Evolutionary conservation across 2,113 vertebrate genomes (phyloP).

Genomic region (Hoplias malabaricus): DNA sequence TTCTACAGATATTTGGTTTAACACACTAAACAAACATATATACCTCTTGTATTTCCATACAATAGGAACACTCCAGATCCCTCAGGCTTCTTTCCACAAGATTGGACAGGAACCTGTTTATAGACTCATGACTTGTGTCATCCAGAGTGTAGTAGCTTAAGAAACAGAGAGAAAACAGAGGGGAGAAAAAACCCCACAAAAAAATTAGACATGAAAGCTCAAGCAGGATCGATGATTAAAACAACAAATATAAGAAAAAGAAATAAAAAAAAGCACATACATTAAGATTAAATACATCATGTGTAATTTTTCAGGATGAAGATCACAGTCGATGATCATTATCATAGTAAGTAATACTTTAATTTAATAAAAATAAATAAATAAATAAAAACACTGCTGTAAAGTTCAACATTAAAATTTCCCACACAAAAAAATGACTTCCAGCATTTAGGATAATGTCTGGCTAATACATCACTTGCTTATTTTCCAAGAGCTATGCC

Average conservation of each 20-base stretch:
- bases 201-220: no score
- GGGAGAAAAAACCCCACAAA: background rate
- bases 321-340: conserved; percentile 5
- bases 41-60: conserved; percentile 92
- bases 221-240: no score
- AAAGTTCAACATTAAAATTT: conserved; percentile 2
- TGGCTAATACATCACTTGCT: conserved; percentile 56
- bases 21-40: conserved; percentile 34
- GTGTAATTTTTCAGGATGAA: no score
- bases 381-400: no score
- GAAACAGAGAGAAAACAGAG: conserved; percentile 25
- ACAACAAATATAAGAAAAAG: background rate
- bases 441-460: conserved; percentile 55
- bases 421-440: conserved; percentile 59
- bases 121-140: conserved; percentile 85
- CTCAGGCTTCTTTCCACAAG: conserved; percentile 87
- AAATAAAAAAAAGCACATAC: background rate
- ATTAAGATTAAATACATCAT: background rate
- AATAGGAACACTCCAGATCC: conserved; percentile 90
- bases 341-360: background rate
- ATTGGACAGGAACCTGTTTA: conserved; percentile 91
- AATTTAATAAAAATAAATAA: no score
- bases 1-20: background rate
- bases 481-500: conserved; percentile 65
- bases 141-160: conserved; percentile 91